Conservation (phyloP, 2,797 vertebrate species). For the Protonibea diacanthus region DNA sequence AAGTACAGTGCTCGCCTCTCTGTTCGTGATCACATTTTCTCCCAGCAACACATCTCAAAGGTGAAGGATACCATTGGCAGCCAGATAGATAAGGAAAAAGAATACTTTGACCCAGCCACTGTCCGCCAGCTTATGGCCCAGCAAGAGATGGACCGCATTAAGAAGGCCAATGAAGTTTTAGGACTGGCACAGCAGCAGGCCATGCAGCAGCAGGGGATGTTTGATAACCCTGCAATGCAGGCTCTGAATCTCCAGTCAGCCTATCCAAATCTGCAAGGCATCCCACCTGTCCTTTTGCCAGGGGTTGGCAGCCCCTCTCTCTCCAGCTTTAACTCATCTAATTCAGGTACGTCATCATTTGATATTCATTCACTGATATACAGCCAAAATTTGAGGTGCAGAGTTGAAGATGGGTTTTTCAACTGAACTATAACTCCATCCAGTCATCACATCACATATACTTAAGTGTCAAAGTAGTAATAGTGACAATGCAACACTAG, state of each 20-base stretch:
- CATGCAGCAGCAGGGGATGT: constrained; percentile 95
- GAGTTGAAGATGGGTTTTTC: constrained; percentile 15
- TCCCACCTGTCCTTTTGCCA: constrained; percentile 96
- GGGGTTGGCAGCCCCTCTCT: constrained; percentile 98
- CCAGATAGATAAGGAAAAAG: constrained; percentile 99
- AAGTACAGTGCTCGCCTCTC: constrained; percentile 99
- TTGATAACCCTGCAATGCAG: constrained; percentile 95
- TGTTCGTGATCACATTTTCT: constrained; percentile 99
- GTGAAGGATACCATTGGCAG: constrained; percentile 99
- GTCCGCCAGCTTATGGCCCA: constrained; percentile 99
- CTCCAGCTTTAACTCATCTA: constrained; percentile 97
- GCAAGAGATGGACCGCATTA: constrained; percentile 99
- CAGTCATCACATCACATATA: background rate
- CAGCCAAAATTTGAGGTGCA: background rate
- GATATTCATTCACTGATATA: constrained; percentile 26
- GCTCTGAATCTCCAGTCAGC: constrained; percentile 96
- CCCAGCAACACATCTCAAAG: constrained; percentile 99
- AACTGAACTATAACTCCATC: background rate
- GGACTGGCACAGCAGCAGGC: constrained; percentile 96
- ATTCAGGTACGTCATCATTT: constrained; percentile 92
- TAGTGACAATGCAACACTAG: background rate
- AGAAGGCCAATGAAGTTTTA: constrained; percentile 99
- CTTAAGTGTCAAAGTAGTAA: background rate
- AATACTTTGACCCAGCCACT: constrained; percentile 99
- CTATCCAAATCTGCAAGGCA: constrained; percentile 96